phyloP scores from a whole-genome alignment of 2,113 vertebrate species.

The Apteryx mantelli region DNA sequence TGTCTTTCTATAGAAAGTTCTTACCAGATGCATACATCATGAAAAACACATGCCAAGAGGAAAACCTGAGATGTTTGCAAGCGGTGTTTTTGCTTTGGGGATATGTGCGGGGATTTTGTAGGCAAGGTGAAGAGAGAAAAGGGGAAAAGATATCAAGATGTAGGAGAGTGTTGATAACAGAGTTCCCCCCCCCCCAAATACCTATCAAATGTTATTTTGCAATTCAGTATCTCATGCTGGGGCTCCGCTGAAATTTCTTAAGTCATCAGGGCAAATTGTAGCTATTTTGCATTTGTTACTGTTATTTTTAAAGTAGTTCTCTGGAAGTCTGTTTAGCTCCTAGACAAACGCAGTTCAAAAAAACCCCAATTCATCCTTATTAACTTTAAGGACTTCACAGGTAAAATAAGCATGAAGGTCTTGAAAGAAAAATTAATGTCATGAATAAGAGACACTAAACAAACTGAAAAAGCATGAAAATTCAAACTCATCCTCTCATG shows the following conservation, averaged over 20 bases:
- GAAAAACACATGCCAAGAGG: neutral
- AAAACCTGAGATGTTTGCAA: neutral
- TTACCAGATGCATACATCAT: neutral
- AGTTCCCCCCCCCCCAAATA: too few relatives aligned
- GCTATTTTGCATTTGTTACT: too few relatives aligned
- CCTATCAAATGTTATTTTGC: too few relatives aligned
- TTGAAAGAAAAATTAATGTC: neutral
- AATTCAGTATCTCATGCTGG: too few relatives aligned
- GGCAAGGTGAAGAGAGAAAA: neutral
- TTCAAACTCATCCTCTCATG: neutral
- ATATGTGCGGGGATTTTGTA: too few relatives aligned
- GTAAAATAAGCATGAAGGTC: neutral
- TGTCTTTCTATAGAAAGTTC: neutral
- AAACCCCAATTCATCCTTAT: neutral
- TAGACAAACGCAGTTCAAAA: neutral
- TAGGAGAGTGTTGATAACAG: too few relatives aligned
- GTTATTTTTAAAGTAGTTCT: neutral
- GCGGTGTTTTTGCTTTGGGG: neutral
- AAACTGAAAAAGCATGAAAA: neutral
- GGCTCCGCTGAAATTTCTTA: too few relatives aligned
- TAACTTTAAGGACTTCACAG: neutral
- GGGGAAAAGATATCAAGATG: neutral
- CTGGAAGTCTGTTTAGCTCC: neutral
- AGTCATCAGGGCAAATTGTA: too few relatives aligned
- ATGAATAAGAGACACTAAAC: neutral